phyloP scores from a whole-genome alignment of 2,888 invertebrate genomes.

The Drosophila flavopinicola region DNA sequence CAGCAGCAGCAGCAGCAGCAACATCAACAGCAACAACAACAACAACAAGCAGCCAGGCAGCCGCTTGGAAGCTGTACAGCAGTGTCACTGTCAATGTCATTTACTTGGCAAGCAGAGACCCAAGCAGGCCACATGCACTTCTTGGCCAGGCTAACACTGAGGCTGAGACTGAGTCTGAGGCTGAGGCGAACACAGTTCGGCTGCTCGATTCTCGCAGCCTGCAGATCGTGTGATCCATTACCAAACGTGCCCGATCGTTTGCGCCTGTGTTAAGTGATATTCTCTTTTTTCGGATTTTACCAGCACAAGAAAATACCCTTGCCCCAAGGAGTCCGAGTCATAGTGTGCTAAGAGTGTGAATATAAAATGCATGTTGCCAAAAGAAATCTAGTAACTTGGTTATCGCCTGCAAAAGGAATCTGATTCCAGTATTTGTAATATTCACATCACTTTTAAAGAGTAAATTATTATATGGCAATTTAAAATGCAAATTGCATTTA shows the following conservation, averaged over 20 bases:
- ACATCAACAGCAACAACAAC: slow-evolving; percentile 7
- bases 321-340: neutral
- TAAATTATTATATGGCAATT: too few relatives aligned
- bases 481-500: too few relatives aligned
- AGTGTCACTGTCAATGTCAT: slow-evolving; percentile 83
- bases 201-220: slow-evolving; percentile 40
- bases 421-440: too few relatives aligned
- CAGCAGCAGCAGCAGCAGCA: slow-evolving; percentile 12
- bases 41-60: slow-evolving; percentile 10
- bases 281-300: slow-evolving; percentile 22
- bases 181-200: slow-evolving; percentile 21
- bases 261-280: slow-evolving; percentile 74
- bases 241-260: slow-evolving; percentile 80
- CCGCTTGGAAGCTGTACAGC: slow-evolving; percentile 41
- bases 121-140: slow-evolving; percentile 24
- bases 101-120: slow-evolving; percentile 65
- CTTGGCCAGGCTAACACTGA: slow-evolving; percentile 27
- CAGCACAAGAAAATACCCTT: slow-evolving; percentile 26
- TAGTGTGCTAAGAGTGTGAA: neutral
- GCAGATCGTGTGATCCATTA: slow-evolving; percentile 80
- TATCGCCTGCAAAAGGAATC: too few relatives aligned
- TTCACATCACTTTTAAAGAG: too few relatives aligned
- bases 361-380: neutral
- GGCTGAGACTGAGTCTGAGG: neutral
- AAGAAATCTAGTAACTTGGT: neutral